These are phyloP conservation scores for Eulithis prunata DNA, from an alignment of 2,888 invertebrate species.

Conservation along the genomic window DNA sequence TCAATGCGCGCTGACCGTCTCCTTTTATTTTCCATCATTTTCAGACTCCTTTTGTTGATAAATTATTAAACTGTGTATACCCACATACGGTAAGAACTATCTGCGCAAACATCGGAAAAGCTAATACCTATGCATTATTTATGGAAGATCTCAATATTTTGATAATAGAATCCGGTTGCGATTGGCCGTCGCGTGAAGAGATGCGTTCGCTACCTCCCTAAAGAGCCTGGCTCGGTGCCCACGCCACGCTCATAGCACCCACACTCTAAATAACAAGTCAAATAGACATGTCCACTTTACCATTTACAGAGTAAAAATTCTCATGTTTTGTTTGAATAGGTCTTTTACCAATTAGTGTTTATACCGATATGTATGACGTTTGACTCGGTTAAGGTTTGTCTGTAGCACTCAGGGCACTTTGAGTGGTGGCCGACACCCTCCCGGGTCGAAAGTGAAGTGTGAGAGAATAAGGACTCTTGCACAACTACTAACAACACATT, in stretches of 20 bases:
- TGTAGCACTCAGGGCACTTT: constrained; percentile 65
- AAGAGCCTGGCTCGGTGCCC: constrained; percentile 64
- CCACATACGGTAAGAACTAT: constrained; percentile 6
- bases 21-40: constrained; percentile 40
- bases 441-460: constrained; percentile 58
- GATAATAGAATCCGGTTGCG: constrained; percentile 27
- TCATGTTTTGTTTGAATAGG: constrained; percentile 81
- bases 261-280: constrained; percentile 81
- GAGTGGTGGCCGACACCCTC: constrained; percentile 61
- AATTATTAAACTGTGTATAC: background rate
- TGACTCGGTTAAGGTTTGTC: constrained; percentile 63
- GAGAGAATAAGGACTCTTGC: constrained; percentile 62
- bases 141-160: constrained; percentile 27
- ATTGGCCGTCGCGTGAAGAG: constrained; percentile 44
- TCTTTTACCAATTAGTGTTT: constrained; percentile 83
- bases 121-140: constrained; percentile 14
- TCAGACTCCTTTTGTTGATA: constrained; percentile 22
- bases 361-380: constrained; percentile 75
- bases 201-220: constrained; percentile 60
- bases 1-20: constrained; percentile 41
- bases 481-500: constrained; percentile 62
- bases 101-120: background rate
- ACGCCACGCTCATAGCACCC: constrained; percentile 77
- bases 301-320: constrained; percentile 82
- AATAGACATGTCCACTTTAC: constrained; percentile 81